Percentiles rank a stretch among this genome's conserved stretches.
Evolutionary conservation across 2,797 vertebrate species (phyloP).

Genomic region (Acrossocheilus wenchowensis): DNA sequence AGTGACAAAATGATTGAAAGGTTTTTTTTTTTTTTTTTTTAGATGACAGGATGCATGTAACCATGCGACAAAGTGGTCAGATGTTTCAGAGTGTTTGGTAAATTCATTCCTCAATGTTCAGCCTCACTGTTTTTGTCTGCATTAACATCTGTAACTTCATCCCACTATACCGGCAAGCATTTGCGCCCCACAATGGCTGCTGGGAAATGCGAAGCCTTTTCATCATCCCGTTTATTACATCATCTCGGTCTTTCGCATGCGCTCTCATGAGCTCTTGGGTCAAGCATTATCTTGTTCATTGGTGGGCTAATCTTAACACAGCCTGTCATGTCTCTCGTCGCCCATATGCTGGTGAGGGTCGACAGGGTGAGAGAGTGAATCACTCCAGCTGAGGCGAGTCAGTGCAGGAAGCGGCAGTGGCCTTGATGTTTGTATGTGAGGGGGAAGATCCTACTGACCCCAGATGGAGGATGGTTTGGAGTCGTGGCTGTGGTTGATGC

Average conservation of each 20-base stretch:
- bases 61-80: not conserved
- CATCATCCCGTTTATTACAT: constrained; percentile 24
- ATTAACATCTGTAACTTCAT: constrained; percentile 3
- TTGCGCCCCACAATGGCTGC: not conserved
- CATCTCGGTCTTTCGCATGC: not conserved
- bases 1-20: not conserved
- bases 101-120: not conserved
- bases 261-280: constrained; percentile 23
- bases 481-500: constrained; percentile 39
- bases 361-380: constrained; percentile 34
- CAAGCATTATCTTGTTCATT: constrained; percentile 41
- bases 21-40: no score
- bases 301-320: constrained; percentile 41
- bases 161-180: not conserved
- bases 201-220: not conserved
- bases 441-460: constrained; percentile 31
- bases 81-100: not conserved
- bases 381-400: constrained; percentile 45
- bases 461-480: constrained; percentile 36
- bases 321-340: constrained; percentile 26
- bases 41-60: not conserved
- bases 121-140: constrained; percentile 1
- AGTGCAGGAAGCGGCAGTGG: constrained; percentile 11
- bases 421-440: constrained; percentile 37
- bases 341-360: constrained; percentile 22